Evolutionary conservation across 2,113 vertebrate genomes (phyloP).

Genomic region (Corynorhinus townsendii): DNA sequence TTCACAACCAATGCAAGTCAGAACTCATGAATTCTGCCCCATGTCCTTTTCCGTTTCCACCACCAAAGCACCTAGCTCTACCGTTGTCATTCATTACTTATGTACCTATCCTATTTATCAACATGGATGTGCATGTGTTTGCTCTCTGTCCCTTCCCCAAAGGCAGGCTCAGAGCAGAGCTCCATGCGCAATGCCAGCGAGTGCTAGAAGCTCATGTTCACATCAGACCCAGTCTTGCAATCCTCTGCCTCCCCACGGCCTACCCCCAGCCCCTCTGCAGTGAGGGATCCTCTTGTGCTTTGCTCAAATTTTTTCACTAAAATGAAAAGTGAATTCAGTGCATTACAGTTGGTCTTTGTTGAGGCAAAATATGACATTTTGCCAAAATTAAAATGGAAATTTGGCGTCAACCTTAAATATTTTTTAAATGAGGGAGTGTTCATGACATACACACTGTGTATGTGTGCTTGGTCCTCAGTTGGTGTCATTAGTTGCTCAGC

Average conservation of each 20-base stretch:
- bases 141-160: background rate
- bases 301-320: background rate
- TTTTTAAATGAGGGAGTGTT: background rate
- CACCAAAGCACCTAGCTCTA: background rate
- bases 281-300: background rate
- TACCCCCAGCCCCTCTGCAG: no score
- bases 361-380: background rate
- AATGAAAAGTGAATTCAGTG: background rate
- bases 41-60: background rate
- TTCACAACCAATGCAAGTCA: background rate
- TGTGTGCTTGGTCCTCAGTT: background rate
- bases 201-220: background rate
- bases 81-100: background rate
- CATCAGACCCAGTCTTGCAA: background rate
- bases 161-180: background rate
- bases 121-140: background rate
- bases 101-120: no score
- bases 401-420: background rate
- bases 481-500: background rate
- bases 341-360: background rate
- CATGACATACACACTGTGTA: accelerated
- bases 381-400: slow-evolving; percentile 6
- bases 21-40: background rate
- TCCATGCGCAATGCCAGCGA: no score
- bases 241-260: background rate